Conservation (phyloP, 1,140 invertebrate genomes). For the Drosophila obscura region DNA sequence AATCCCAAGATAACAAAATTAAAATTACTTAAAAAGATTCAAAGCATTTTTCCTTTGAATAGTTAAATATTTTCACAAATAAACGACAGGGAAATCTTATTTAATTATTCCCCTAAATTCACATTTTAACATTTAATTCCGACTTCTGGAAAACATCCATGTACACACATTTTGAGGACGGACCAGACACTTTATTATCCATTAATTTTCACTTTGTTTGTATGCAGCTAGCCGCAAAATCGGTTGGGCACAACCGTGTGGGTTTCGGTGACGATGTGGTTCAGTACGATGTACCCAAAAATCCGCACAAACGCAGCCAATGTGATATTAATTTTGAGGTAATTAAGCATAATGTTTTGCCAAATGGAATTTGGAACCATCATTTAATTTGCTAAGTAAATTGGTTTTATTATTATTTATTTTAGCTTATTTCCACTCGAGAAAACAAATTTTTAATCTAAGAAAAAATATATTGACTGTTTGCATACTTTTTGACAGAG, state of each 20-base stretch:
- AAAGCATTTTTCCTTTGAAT: too few relatives aligned
- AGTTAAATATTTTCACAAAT: too few relatives aligned
- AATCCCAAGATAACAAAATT: too few relatives aligned
- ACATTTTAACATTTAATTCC: too few relatives aligned
- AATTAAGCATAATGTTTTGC: conserved; percentile 38
- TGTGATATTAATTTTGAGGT: conserved; percentile 81
- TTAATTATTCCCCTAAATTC: too few relatives aligned
- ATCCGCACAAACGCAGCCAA: conserved; percentile 68
- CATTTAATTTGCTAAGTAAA: conserved; percentile 40
- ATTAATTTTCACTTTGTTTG: conserved; percentile 10
- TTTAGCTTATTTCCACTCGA: neutral
- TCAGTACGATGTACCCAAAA: conserved; percentile 60
- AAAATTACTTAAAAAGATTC: too few relatives aligned
- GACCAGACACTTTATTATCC: neutral
- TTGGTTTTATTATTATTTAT: conserved; percentile 13
- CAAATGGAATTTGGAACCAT: conserved; percentile 13
- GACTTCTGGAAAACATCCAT: too few relatives aligned
- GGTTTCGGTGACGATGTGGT: conserved; percentile 2
- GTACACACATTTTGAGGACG: too few relatives aligned
- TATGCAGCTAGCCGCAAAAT: conserved; percentile 55
- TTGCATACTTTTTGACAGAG: conserved; percentile 49
- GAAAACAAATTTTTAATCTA: too few relatives aligned
- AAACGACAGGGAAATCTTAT: too few relatives aligned
- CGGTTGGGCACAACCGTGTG: conserved; percentile 15
- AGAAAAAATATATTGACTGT: conserved; percentile 11